phyloP scores from a whole-genome alignment of 2,888 invertebrate species.

The Omphaloscelis lunosa region DNA sequence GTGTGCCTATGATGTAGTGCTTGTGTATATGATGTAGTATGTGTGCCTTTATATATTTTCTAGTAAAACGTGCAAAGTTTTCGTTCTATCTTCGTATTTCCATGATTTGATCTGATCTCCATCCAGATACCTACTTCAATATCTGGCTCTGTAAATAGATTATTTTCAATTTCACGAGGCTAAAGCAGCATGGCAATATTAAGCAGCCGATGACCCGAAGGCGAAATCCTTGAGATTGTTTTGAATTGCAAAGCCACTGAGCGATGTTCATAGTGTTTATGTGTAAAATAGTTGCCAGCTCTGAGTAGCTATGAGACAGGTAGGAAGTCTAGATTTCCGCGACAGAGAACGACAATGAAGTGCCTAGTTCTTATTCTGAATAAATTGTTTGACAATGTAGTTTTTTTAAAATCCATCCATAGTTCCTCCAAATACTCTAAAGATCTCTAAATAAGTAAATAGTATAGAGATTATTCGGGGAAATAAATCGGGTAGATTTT shows the following conservation, averaged over 20 bases:
- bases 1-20: no score
- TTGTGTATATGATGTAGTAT: no score
- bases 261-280: conserved; percentile 53
- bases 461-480: no score
- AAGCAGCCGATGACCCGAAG: conserved; percentile 70
- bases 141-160: conserved; percentile 19
- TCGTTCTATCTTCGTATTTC: conserved; percentile 11
- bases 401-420: neutral
- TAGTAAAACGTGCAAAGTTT: neutral
- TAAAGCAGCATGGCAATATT: conserved; percentile 38
- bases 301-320: conserved; percentile 26
- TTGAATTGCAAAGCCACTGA: conserved; percentile 70
- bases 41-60: no score
- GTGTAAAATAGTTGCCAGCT: conserved; percentile 20
- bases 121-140: conserved; percentile 5
- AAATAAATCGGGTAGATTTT: no score
- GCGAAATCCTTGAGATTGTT: conserved; percentile 71
- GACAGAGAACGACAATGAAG: neutral
- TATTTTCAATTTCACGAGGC: conserved; percentile 24
- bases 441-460: no score
- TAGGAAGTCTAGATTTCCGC: conserved; percentile 5
- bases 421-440: no score
- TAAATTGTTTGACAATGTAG: neutral
- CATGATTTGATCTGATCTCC: conserved; percentile 26
- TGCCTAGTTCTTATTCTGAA: conserved; percentile 7